A percentile compares a stretch with the other conserved stretches of the same genome.
These are phyloP conservation scores for Craseonycteris thonglongyai DNA, from an alignment of 2,113 vertebrate species.

Conservation along the genomic window DNA sequence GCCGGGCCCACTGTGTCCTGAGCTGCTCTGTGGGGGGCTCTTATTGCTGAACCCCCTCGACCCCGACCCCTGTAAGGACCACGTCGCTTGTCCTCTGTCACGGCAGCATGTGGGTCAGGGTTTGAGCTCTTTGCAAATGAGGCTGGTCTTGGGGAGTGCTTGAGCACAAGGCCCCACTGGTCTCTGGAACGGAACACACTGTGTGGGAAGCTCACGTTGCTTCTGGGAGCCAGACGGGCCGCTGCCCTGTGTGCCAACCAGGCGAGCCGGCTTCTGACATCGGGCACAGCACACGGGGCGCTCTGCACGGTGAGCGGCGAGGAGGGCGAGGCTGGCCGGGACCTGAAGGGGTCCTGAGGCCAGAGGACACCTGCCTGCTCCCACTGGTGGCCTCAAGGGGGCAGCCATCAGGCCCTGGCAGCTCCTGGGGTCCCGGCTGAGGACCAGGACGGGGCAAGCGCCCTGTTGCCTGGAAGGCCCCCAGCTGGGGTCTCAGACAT, in stretches of 20 bases:
- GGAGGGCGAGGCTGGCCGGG: neutral
- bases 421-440: neutral
- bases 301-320: rapidly evolving
- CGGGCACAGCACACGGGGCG: rapidly evolving
- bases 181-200: neutral
- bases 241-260: neutral
- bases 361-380: rapidly evolving
- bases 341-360: neutral
- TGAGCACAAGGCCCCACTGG: neutral
- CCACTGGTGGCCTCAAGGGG: neutral
- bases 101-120: no score
- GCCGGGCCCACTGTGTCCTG: no score
- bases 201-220: no score
- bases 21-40: rapidly evolving
- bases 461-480: neutral
- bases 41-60: neutral
- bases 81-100: neutral
- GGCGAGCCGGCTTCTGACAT: neutral
- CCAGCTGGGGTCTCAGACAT: neutral
- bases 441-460: neutral
- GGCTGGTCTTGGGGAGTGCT: neutral
- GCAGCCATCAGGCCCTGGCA: neutral
- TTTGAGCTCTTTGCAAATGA: neutral
- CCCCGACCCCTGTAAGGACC: neutral
- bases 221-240: no score